These are phyloP conservation scores for Gavia stellata DNA, from an alignment of 2,113 vertebrate species.

Conservation along the genomic window DNA sequence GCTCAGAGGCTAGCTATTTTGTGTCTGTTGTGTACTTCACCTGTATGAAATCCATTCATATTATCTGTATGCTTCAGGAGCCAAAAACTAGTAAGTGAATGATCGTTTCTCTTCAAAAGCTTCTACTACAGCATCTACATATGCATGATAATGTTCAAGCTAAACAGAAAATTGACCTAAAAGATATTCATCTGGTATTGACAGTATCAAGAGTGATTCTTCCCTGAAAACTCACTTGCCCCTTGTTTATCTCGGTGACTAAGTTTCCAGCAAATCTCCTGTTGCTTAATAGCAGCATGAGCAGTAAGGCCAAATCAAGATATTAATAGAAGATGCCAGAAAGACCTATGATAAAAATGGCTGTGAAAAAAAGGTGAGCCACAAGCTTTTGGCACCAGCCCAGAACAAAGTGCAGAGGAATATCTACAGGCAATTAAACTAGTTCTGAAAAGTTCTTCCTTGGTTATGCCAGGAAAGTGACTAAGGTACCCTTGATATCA, in stretches of 20 bases:
- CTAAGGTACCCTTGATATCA: background rate
- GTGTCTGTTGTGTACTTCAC: background rate
- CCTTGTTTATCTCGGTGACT: background rate
- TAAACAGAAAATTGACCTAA: background rate
- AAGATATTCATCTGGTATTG: background rate
- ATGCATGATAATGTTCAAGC: background rate
- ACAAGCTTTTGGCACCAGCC: background rate
- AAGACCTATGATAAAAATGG: background rate
- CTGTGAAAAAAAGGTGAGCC: background rate
- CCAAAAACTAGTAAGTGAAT: background rate
- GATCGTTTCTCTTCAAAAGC: background rate
- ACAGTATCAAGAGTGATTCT: background rate
- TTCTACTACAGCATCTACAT: background rate
- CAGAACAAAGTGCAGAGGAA: background rate
- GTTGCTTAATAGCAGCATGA: background rate
- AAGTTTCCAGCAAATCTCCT: background rate
- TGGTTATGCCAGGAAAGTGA: background rate
- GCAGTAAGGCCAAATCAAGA: background rate
- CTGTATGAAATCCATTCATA: background rate
- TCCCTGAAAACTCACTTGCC: background rate
- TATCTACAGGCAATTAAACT: background rate
- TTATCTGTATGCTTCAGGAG: background rate
- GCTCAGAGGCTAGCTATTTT: background rate
- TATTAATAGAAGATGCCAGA: background rate
- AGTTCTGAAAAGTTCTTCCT: background rate